These are phyloP conservation scores for Macrotis lagotis DNA, from an alignment of 2,113 vertebrate species.

Conservation along the genomic window DNA sequence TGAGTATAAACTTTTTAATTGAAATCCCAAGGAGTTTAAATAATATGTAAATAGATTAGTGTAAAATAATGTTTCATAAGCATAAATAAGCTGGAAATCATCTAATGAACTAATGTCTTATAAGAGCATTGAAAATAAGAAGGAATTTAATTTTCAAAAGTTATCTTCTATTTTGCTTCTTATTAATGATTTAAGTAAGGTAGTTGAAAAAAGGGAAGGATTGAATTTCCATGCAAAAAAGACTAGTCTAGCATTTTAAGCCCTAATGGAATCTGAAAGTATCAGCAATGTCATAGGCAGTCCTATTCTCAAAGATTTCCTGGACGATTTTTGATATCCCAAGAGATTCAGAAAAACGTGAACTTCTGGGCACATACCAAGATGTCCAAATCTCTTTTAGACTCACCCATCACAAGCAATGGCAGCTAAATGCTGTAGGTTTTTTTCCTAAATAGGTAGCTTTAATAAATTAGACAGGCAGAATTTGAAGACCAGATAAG, in stretches of 20 bases:
- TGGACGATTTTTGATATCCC: slow-evolving; percentile 39
- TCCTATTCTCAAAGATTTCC: slow-evolving; percentile 58
- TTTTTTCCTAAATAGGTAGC: not conserved
- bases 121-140: slow-evolving; percentile 33
- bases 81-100: not conserved
- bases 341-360: slow-evolving; percentile 39
- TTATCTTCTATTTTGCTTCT: slow-evolving; percentile 12
- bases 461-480: slow-evolving; percentile 7
- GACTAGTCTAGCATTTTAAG: slow-evolving; percentile 49
- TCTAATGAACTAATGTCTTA: not conserved
- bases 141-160: not conserved
- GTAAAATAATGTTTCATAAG: slow-evolving; percentile 41
- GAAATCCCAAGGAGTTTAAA: not conserved
- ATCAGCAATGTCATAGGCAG: slow-evolving; percentile 30
- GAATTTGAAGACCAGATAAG: slow-evolving; percentile 42
- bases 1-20: not conserved
- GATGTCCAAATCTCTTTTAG: not conserved
- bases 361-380: slow-evolving; percentile 30
- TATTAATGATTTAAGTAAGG: slow-evolving; percentile 21
- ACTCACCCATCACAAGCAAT: slow-evolving; percentile 1
- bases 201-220: not conserved
- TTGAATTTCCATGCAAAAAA: slow-evolving; percentile 10
- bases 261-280: slow-evolving; percentile 48
- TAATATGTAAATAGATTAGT: not conserved
- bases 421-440: not conserved